Base-by-base conservation (phyloP, 2,797 vertebrate species). In the Typhlichthys eigenmanni region DNA sequence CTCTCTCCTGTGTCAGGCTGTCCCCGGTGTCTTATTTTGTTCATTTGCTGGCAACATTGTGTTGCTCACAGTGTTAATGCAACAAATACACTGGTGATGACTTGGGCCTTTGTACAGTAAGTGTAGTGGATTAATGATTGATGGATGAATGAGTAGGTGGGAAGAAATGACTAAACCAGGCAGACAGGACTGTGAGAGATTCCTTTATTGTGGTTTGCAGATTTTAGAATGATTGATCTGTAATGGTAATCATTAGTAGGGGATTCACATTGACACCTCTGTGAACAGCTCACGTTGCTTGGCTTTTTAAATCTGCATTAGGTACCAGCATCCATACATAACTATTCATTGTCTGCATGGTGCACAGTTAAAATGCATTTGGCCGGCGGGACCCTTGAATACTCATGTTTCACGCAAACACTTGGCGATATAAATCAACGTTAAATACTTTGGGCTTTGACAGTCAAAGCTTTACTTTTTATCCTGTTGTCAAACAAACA, bases 91-190 rank as follows among this genome's bases (percentile, higher is more conserved):
- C 49, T 46, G 32, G 59, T 69, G 53, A 66, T 32, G 71, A 14
- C 71, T 68, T 62, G 17, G 74, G 57, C 61, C 66, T 79, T 71
- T 46, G 58, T 68, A 74, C 62, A 77, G 70, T 64, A 71, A 67
- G 64, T 74, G 67, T 75, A 63, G 76, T 78, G 67, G 64, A 80
- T 78, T 80, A 70, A 74, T 76, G 72, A 83, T 84, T 75, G 78
- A 81, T 74, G 74, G 58, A 80, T 79, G 69, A 73, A 82, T 16
- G 72, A 83, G 77, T 81, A 81, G 85, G 79, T 52, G 75, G 73
- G 62, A 76, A 83, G 78, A 75, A 71, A 79, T 75, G 82, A 86
- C 75, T 78, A 86, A 81, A 85, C 32, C 69, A 66, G 67, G 64
- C 75, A 78, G 68, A 10, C 76, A 72, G 76, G 68, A 78, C 71